Evolutionary conservation across 2,113 vertebrate species (phyloP).

Genomic region (Maylandia zebra): DNA sequence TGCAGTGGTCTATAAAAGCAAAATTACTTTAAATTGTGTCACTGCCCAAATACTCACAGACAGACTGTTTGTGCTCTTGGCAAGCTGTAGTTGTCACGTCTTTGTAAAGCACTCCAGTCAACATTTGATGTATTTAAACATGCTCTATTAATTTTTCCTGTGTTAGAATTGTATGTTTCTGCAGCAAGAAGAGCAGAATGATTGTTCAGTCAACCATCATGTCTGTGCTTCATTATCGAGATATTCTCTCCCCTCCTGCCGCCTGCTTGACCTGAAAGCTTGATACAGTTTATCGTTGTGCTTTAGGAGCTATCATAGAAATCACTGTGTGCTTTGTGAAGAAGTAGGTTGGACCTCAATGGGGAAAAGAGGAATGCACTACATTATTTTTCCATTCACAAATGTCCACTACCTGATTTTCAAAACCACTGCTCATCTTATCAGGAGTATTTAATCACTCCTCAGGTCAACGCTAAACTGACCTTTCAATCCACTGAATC

Average conservation of each 20-base stretch:
- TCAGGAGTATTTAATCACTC: neutral
- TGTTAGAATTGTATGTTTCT: neutral
- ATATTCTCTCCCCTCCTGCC: neutral
- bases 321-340: neutral
- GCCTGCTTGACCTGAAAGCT: neutral
- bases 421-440: neutral
- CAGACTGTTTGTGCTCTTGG: neutral
- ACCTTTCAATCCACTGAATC: neutral
- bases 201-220: neutral
- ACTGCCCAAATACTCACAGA: neutral
- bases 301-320: neutral
- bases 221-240: neutral
- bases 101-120: neutral
- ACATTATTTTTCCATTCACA: neutral
- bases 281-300: neutral
- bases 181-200: neutral
- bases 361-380: neutral
- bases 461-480: neutral
- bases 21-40: neutral
- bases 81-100: neutral
- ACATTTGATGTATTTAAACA: neutral
- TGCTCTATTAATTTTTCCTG: neutral
- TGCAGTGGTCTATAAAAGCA: neutral
- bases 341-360: neutral
- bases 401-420: neutral